Percentiles rank a stretch among this genome's conserved stretches.
phyloP scores from a whole-genome alignment of 2,113 vertebrate species.

The Ploceus nigricollis region DNA sequence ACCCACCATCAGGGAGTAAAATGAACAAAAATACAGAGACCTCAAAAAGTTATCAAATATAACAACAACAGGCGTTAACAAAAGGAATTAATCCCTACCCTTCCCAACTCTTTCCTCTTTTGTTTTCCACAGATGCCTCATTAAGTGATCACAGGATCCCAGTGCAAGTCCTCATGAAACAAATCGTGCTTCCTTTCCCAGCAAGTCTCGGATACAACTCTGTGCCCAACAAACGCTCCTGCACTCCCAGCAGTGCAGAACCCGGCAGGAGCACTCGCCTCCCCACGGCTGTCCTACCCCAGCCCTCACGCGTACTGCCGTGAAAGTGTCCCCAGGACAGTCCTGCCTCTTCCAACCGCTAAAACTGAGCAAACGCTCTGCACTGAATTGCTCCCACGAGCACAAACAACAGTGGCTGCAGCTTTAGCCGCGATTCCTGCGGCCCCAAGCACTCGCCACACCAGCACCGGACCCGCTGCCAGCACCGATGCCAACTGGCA shows the following conservation, averaged over 20 bases:
- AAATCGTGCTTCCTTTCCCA: background rate
- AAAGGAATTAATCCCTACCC: background rate
- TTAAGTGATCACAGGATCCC: background rate
- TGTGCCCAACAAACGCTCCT: background rate
- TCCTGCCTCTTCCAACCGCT: background rate
- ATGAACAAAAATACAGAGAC: background rate
- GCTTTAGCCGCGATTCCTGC: background rate
- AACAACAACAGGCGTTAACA: background rate
- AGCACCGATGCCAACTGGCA: no score
- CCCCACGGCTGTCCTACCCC: background rate
- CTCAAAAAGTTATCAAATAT: background rate
- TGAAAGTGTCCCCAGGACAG: background rate
- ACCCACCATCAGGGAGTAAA: background rate
- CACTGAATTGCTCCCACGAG: background rate
- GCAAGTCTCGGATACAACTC: background rate
- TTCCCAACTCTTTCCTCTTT: background rate
- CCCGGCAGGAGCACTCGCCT: background rate
- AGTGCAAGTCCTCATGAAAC: background rate
- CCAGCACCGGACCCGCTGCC: background rate
- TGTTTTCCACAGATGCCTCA: background rate
- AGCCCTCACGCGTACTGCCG: background rate
- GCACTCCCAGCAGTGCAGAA: background rate
- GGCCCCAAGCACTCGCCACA: background rate
- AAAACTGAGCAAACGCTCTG: background rate
- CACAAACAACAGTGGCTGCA: background rate